Evolutionary conservation across 2,888 invertebrate genomes (phyloP), one percentile per base, ranked within the genome.

Genomic region (Hololepta plana): DNA sequence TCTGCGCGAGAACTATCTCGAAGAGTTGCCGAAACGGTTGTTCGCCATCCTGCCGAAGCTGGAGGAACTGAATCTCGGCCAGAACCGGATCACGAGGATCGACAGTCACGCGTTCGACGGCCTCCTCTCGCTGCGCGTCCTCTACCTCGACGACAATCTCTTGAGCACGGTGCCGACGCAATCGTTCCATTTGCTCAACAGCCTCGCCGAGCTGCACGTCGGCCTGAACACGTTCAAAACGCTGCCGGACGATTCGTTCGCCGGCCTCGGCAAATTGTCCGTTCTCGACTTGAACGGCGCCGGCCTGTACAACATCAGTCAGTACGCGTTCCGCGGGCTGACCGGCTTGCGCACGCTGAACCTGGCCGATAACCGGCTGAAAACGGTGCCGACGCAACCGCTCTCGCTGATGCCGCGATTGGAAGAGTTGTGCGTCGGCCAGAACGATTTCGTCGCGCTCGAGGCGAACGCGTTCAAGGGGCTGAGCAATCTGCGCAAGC

Each of bases 121-220:
- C 2, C 52, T 87, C 26, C 59, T 65, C 3, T 72, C 76, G n/a
- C 57, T 87, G 29, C 62, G 81, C 33, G 74, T 84, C 11, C 57
- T 87, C 8, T 81, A 80, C 49, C 57, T 87, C 34, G 84, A 87
- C 44, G 84, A 85, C 47, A 87, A 87, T 49, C 74, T 77, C 32
- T 51, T 87, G 33, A 75, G 68, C 37, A 61, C 68, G 2, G 73
- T 87, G 26, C 85, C 85, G 10, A 75, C 79, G 2, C 53, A 66
- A 10, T 69, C 77, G 1, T 72, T 84, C 42, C 63, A 70, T 12
- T 64, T 75, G 3, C 54, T 85, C 40, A 74, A 73, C 29, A 73
- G 75, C 38, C 59, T 87, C 30, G 85, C 84, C 3, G 87, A 87
- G 50, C 57, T 87, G 7, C 82, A 80, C 44, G 67, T 87, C 20